A percentile compares a stretch with the other conserved stretches of the same genome.
Conservation (phyloP, 2,888 invertebrate species). For the Incurvaria masculella region DNA sequence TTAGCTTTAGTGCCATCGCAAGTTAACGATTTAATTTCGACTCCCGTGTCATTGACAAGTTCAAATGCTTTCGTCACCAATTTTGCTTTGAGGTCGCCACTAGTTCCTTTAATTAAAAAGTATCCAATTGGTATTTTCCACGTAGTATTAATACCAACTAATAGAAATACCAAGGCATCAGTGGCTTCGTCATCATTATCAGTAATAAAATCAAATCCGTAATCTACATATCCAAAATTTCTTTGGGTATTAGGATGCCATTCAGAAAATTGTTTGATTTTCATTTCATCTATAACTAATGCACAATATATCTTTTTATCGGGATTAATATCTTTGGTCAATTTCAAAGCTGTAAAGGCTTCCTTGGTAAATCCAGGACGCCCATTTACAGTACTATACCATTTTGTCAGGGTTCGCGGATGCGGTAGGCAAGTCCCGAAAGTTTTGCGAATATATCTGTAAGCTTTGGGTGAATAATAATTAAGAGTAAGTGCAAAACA, state of each 20-base stretch:
- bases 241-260: no score
- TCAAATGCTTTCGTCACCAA: no score
- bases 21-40: slow-evolving; percentile 9
- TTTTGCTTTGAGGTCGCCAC: no score
- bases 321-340: slow-evolving; percentile 5
- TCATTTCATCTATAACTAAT: slow-evolving; percentile 22
- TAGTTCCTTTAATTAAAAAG: no score
- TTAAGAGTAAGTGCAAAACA: no score
- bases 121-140: no score
- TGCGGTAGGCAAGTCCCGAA: slow-evolving; percentile 18
- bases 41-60: background rate
- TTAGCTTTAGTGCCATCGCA: slow-evolving; percentile 16
- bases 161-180: no score
- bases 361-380: slow-evolving; percentile 16
- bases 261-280: no score
- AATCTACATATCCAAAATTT: no score
- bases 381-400: slow-evolving; percentile 16
- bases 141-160: no score
- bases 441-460: slow-evolving; percentile 17
- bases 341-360: slow-evolving; percentile 11
- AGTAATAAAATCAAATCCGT: no score
- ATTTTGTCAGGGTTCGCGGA: slow-evolving; percentile 16
- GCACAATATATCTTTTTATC: slow-evolving; percentile 8
- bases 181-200: no score
- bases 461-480: slow-evolving; percentile 16